These are phyloP conservation scores for Daphoenositta chrysoptera DNA, from an alignment of 2,113 vertebrate genomes.

Conservation along the genomic window DNA sequence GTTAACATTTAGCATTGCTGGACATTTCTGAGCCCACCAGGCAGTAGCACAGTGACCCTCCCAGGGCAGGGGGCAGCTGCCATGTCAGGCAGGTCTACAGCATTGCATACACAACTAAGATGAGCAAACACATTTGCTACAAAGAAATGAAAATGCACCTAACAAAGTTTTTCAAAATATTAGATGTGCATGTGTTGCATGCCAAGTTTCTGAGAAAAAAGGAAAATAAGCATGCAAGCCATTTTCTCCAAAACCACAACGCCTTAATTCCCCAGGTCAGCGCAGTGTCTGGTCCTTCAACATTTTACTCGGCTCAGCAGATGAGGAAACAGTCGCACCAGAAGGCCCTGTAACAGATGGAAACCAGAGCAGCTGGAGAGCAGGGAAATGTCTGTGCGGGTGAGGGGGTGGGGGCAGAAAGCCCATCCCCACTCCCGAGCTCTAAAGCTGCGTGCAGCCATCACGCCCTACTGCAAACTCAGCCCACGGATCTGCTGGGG, in stretches of 20 bases:
- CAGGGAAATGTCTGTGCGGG: conserved; percentile 35
- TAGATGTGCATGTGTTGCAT: not conserved
- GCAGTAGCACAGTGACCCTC: not conserved
- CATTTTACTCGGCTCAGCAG: conserved; percentile 8
- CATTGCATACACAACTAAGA: accelerated
- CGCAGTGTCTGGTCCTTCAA: conserved; percentile 29
- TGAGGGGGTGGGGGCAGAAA: conserved; percentile 23
- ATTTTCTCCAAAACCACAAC: conserved; percentile 51
- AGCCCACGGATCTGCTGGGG: not conserved
- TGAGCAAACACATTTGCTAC: not conserved
- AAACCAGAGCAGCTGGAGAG: conserved; percentile 64
- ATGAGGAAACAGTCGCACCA: conserved; percentile 59
- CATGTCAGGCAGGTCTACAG: not conserved
- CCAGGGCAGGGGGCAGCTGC: not conserved
- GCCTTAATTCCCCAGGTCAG: conserved; percentile 46
- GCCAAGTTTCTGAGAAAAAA: not conserved
- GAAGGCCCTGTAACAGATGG: conserved; percentile 59
- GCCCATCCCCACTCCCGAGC: not conserved
- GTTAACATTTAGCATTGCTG: not conserved
- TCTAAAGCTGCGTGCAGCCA: not conserved
- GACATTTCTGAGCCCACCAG: not conserved
- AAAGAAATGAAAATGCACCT: not conserved
- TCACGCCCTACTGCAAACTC: not conserved
- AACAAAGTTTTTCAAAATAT: not conserved
- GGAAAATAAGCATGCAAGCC: not conserved